Evolutionary conservation across 2,797 vertebrate species (phyloP).

Genomic region (Meda fulgida): DNA sequence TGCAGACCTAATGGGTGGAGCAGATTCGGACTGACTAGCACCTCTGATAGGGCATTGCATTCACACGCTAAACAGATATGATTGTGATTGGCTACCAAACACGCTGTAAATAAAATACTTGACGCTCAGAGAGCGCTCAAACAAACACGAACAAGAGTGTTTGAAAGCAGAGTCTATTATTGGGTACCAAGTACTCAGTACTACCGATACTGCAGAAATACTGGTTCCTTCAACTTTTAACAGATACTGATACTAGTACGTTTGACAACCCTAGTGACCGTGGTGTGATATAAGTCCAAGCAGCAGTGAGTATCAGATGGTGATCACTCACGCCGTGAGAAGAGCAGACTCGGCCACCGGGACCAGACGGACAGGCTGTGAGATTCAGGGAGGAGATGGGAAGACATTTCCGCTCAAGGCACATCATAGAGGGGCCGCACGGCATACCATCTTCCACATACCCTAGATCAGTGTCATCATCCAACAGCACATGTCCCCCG

Average conservation of each 20-base stretch:
- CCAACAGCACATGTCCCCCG: constrained; percentile 87
- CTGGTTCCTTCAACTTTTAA: no score
- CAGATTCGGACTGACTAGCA: not conserved
- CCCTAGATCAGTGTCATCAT: constrained; percentile 87
- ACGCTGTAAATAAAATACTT: not conserved
- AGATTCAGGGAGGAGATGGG: constrained; percentile 88
- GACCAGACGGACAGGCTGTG: constrained; percentile 84
- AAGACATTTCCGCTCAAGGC: constrained; percentile 88
- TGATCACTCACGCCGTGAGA: constrained; percentile 84
- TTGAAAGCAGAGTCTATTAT: not conserved
- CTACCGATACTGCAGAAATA: no score
- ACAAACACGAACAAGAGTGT: not conserved
- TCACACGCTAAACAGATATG: not conserved
- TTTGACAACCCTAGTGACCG: not conserved
- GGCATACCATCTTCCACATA: constrained; percentile 89
- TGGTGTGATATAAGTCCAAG: not conserved
- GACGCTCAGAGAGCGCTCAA: not conserved
- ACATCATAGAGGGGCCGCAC: constrained; percentile 90
- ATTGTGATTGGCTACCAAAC: not conserved
- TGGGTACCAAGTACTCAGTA: not conserved
- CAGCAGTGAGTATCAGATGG: constrained; percentile 15
- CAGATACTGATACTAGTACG: not conserved
- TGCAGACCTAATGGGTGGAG: not conserved
- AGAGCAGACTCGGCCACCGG: constrained; percentile 84
- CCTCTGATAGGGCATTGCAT: not conserved